Evolutionary conservation across 35 echinoderm and acorn worm species (phyloP).

Genomic region (Ophiothrix spiculata): DNA sequence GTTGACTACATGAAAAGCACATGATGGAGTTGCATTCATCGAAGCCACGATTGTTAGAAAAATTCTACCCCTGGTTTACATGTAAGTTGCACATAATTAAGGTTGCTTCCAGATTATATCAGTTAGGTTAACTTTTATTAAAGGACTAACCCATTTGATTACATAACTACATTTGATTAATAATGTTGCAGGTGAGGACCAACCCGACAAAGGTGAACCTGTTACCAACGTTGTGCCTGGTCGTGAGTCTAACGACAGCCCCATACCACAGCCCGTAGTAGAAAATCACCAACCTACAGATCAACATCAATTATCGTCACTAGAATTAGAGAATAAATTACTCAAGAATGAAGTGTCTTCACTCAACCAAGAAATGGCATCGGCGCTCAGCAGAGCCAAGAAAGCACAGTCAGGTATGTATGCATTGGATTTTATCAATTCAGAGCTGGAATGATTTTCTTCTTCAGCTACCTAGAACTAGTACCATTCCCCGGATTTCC

Average conservation of each 20-base stretch:
- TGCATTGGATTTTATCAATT: too few relatives aligned
- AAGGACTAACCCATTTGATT: too few relatives aligned
- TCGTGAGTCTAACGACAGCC: constrained; percentile 23
- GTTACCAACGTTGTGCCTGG: constrained; percentile 21
- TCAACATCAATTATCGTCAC: constrained; percentile 82
- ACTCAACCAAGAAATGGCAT: constrained; percentile 92
- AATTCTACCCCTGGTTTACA: too few relatives aligned
- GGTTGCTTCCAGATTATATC: too few relatives aligned
- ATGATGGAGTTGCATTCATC: too few relatives aligned
- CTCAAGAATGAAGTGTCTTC: constrained; percentile 91
- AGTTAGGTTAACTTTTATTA: too few relatives aligned
- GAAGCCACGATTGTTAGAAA: too few relatives aligned
- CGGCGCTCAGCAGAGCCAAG: constrained; percentile 73
- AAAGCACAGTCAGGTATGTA: constrained; percentile 72
- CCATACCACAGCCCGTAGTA: not conserved
- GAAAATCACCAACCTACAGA: not conserved
- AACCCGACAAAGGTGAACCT: constrained; percentile 38
- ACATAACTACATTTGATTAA: too few relatives aligned
- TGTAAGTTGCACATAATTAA: too few relatives aligned
- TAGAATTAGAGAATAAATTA: constrained; percentile 92
- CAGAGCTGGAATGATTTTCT: not conserved
- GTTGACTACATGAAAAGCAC: too few relatives aligned
- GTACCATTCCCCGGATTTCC: not conserved
- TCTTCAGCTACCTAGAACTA: too few relatives aligned
- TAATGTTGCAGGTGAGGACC: constrained; percentile 26